These are phyloP conservation scores for Phylloscopus whistleri DNA, from an alignment of 2,113 vertebrate species.

Conservation along the genomic window DNA sequence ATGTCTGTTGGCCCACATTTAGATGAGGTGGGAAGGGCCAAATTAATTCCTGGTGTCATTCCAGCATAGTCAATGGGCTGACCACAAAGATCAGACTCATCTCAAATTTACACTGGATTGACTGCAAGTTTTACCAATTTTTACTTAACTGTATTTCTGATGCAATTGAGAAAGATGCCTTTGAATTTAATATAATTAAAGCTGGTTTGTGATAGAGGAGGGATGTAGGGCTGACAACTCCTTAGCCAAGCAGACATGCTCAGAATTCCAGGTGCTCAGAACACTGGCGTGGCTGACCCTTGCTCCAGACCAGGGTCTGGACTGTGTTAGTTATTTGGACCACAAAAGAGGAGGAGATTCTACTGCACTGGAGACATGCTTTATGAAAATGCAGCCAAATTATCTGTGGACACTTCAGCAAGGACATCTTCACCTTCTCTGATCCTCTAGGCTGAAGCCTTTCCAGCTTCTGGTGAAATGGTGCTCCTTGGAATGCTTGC, in stretches of 20 bases:
- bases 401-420: background rate
- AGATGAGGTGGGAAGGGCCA: slow-evolving; percentile 12
- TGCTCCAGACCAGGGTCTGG: background rate
- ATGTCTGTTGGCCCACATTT: slow-evolving; percentile 50
- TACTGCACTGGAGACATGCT: rapidly evolving
- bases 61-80: background rate
- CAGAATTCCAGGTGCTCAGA: background rate
- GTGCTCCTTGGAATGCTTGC: background rate
- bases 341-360: background rate
- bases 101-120: background rate
- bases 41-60: slow-evolving; percentile 30
- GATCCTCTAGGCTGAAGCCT: background rate
- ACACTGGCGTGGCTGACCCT: background rate
- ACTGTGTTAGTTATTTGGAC: background rate
- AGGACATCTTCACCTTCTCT: background rate
- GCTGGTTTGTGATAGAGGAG: background rate
- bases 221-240: background rate
- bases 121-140: background rate
- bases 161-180: background rate
- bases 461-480: background rate
- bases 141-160: background rate
- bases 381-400: background rate
- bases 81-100: background rate
- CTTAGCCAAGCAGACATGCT: background rate
- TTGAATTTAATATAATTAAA: background rate